phyloP scores from a whole-genome alignment of 1,140 invertebrate genomes.

The Macrobrachium rosenbergii region DNA sequence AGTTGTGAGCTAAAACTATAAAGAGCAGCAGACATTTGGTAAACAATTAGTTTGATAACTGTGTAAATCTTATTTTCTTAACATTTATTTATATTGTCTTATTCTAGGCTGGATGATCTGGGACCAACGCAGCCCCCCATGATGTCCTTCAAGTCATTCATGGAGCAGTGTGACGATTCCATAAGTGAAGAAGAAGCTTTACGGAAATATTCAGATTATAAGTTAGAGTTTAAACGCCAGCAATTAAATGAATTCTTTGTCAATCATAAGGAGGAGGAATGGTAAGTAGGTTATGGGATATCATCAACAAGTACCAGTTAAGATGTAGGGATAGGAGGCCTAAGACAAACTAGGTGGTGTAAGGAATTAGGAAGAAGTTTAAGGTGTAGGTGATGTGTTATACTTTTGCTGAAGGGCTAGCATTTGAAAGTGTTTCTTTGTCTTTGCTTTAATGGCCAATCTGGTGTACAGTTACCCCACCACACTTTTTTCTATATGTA shows the following conservation, averaged over 20 bases:
- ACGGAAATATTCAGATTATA: constrained; percentile 98
- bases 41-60: too few species aligned
- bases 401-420: background rate
- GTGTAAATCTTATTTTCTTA: too few species aligned
- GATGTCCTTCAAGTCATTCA: constrained; percentile 97
- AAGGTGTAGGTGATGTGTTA: too few species aligned
- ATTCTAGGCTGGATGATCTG: constrained; percentile 66
- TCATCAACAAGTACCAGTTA: background rate
- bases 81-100: background rate
- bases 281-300: constrained; percentile 78
- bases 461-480: too few species aligned
- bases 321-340: too few species aligned
- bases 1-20: too few species aligned
- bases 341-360: too few species aligned
- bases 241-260: constrained; percentile 99
- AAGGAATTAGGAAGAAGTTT: too few species aligned
- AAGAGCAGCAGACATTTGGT: too few species aligned
- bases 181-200: constrained; percentile 98
- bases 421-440: background rate
- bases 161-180: constrained; percentile 95
- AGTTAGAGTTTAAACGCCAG: constrained; percentile 94
- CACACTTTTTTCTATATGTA: too few species aligned
- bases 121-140: constrained; percentile 84
- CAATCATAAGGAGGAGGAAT: constrained; percentile 99
- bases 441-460: background rate